A percentile compares a stretch with the other conserved stretches of the same genome.
Evolutionary conservation across 2,797 vertebrate genomes (phyloP).

Genomic region (Eulemur mongoz): DNA sequence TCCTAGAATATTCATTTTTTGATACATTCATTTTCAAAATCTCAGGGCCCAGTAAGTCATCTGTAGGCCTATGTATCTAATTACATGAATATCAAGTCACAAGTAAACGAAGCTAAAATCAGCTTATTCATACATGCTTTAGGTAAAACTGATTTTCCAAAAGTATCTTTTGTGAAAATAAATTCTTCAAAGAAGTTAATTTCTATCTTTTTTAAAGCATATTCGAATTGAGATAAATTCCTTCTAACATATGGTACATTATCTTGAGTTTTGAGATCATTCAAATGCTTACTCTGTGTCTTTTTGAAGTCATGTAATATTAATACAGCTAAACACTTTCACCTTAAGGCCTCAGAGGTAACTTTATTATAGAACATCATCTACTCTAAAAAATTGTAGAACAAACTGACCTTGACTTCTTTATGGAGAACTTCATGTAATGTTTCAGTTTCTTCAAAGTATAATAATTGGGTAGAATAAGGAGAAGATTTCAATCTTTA

Average conservation of each 20-base stretch:
- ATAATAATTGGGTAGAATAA: constrained; percentile 1
- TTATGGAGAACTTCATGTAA: background rate
- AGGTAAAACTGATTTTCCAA: constrained; percentile 42
- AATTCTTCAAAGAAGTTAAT: constrained; percentile 67
- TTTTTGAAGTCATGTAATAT: constrained; percentile 64
- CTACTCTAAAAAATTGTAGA: constrained; percentile 52
- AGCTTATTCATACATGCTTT: constrained; percentile 44
- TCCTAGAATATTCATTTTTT: constrained; percentile 3
- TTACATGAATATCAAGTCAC: background rate
- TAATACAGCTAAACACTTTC: constrained; percentile 58
- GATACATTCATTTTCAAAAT: constrained; percentile 42
- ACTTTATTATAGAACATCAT: constrained; percentile 28
- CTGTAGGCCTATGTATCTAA: background rate
- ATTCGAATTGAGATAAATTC: constrained; percentile 56
- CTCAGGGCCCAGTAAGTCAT: background rate
- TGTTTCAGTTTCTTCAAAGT: background rate
- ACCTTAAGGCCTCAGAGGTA: constrained; percentile 12
- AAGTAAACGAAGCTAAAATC: constrained; percentile 2
- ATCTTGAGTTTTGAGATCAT: constrained; percentile 53
- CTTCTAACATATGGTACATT: constrained; percentile 40
- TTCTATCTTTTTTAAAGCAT: constrained; percentile 49
- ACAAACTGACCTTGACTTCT: constrained; percentile 18
- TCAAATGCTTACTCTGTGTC: constrained; percentile 49
- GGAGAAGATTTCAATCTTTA: constrained; percentile 7
- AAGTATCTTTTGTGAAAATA: constrained; percentile 50